Evolutionary conservation across 2,113 vertebrate species (phyloP).

Genomic region (Phalacrocorax pelagicus): DNA sequence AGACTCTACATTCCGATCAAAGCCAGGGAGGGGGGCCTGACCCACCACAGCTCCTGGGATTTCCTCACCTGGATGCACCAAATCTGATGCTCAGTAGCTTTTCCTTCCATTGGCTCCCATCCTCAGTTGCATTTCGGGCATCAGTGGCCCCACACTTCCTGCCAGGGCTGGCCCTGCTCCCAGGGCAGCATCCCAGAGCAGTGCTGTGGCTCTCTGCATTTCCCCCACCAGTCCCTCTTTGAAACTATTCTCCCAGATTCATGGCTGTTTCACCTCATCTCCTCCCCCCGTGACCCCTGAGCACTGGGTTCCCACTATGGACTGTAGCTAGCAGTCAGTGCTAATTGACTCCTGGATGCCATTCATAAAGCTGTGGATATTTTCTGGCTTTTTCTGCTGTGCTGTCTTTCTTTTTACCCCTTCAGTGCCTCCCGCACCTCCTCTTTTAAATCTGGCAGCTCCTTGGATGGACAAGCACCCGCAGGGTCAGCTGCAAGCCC

Average conservation of each 20-base stretch:
- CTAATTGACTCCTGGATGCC: neutral
- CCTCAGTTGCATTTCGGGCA: neutral
- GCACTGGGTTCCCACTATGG: rapidly evolving
- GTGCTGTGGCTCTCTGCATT: rapidly evolving
- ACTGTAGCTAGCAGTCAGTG: neutral
- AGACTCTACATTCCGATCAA: rapidly evolving
- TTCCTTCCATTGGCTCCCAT: neutral
- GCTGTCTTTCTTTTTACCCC: neutral
- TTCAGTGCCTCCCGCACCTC: neutral
- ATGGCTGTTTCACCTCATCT: neutral
- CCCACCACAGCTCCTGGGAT: neutral
- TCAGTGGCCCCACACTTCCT: neutral
- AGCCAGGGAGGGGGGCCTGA: neutral
- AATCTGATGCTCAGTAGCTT: neutral
- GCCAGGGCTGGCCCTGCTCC: neutral
- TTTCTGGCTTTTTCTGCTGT: neutral
- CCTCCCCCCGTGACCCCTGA: neutral
- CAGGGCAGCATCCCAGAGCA: neutral
- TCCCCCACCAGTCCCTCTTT: neutral
- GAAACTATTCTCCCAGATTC: neutral
- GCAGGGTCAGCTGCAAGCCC: neutral
- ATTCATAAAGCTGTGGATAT: neutral
- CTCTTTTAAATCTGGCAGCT: neutral
- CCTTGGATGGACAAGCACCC: neutral
- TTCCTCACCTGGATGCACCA: neutral